Conservation (phyloP, 2,888 invertebrate species). For the Ochlodes sylvanus region DNA sequence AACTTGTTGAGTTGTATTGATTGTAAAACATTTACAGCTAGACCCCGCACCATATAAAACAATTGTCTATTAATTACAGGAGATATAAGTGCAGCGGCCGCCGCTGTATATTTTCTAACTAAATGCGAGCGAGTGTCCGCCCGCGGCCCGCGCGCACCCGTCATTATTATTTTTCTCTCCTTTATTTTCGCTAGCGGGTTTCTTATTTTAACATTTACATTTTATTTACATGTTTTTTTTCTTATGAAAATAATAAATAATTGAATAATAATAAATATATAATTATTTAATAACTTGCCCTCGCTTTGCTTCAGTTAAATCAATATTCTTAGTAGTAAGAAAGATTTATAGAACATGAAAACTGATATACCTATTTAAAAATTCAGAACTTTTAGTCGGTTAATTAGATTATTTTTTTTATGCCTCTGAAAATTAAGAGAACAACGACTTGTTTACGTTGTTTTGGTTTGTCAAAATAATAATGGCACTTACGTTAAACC, state of each 20-base stretch:
- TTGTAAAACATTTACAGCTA: neutral
- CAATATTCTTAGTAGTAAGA: no score
- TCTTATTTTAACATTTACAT: neutral
- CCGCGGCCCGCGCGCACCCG: slow-evolving; percentile 1
- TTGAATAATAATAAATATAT: no score
- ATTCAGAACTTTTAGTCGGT: no score
- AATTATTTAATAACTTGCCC: no score
- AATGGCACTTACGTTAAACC: slow-evolving; percentile 21
- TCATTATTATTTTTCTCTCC: slow-evolving; percentile 17
- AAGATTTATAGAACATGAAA: no score
- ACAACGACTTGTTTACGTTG: no score
- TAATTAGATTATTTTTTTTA: no score
- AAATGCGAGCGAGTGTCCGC: slow-evolving; percentile 14
- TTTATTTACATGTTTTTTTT: neutral
- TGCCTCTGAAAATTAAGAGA: no score
- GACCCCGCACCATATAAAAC: neutral
- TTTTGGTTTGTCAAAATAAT: neutral
- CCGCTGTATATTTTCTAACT: slow-evolving; percentile 25
- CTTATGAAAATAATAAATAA: neutral
- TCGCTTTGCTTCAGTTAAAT: no score
- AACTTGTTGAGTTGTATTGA: neutral
- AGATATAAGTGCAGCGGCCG: slow-evolving; percentile 21
- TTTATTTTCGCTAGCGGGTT: slow-evolving; percentile 14
- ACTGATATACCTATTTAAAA: no score
- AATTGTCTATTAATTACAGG: slow-evolving; percentile 15